A percentile compares a stretch with the other conserved stretches of the same genome.
Conservation (phyloP, 2,888 invertebrate species). For the Ornithoptera priamus region DNA sequence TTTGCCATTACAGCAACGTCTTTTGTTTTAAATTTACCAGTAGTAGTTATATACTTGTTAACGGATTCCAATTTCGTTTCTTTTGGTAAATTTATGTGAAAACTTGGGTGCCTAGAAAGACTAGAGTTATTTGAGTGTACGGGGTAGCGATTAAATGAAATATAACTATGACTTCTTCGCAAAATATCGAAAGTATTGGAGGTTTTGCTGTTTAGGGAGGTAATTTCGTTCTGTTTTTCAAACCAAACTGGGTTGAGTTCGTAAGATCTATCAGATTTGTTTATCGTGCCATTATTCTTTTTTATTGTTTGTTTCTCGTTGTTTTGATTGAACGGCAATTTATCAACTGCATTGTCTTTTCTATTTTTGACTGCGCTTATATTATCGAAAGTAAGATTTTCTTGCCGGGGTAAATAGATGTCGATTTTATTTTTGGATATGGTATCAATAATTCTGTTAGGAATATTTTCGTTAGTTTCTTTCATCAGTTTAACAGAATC, state of each 20-base stretch:
- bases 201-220: neutral
- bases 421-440: slow-evolving; percentile 11
- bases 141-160: slow-evolving; percentile 35
- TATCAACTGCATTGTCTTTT: neutral
- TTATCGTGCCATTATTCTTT: neutral
- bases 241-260: neutral
- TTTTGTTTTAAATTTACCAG: slow-evolving; percentile 6
- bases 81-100: slow-evolving; percentile 4
- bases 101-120: neutral
- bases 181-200: slow-evolving; percentile 31
- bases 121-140: slow-evolving; percentile 4
- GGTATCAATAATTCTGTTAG: slow-evolving; percentile 6
- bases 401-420: slow-evolving; percentile 1
- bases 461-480: neutral
- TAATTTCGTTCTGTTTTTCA: neutral
- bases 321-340: neutral
- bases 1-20: slow-evolving; percentile 48
- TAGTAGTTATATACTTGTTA: neutral
- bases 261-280: neutral
- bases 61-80: neutral
- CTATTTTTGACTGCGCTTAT: slow-evolving; percentile 1
- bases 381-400: neutral
- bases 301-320: neutral
- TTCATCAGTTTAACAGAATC: neutral
- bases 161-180: slow-evolving; percentile 48